phyloP scores from a whole-genome alignment of 2,113 vertebrate genomes.

The Zosterops japonicus region DNA sequence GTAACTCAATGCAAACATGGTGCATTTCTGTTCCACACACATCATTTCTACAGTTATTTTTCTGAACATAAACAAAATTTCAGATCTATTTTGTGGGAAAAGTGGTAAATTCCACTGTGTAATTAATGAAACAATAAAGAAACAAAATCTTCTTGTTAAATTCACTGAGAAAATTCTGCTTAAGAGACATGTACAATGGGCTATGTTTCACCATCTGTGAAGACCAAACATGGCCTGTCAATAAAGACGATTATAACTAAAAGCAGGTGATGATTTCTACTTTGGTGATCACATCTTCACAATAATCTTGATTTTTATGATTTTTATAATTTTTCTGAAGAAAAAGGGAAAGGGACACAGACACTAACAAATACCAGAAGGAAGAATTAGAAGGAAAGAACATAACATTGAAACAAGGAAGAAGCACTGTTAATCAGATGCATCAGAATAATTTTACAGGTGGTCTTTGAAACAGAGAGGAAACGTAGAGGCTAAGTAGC shows the following conservation, averaged over 20 bases:
- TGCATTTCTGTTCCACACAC: neutral
- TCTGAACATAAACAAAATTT: neutral
- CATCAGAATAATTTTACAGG: neutral
- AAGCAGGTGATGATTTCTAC: neutral
- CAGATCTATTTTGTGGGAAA: neutral
- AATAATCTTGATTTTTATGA: conserved; percentile 34
- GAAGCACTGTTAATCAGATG: neutral
- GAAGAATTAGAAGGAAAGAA: conserved; percentile 5
- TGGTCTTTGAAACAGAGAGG: conserved; percentile 4
- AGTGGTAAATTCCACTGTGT: neutral
- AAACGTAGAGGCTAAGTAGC: neutral
- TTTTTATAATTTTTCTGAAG: conserved; percentile 1
- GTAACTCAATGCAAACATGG: neutral
- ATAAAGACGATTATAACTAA: neutral
- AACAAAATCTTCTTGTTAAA: neutral
- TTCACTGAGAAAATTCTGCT: neutral
- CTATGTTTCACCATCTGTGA: neutral
- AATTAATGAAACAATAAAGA: neutral
- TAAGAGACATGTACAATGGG: neutral
- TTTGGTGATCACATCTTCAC: neutral
- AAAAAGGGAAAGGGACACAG: neutral
- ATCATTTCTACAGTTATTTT: neutral
- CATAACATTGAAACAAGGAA: neutral
- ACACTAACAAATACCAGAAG: neutral
- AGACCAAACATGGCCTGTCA: neutral